Evolutionary conservation across 35 echinoderm and acorn worm genomes (phyloP), one percentile per base, ranked within the genome.

Genomic region (Apostichopus japonicus): DNA sequence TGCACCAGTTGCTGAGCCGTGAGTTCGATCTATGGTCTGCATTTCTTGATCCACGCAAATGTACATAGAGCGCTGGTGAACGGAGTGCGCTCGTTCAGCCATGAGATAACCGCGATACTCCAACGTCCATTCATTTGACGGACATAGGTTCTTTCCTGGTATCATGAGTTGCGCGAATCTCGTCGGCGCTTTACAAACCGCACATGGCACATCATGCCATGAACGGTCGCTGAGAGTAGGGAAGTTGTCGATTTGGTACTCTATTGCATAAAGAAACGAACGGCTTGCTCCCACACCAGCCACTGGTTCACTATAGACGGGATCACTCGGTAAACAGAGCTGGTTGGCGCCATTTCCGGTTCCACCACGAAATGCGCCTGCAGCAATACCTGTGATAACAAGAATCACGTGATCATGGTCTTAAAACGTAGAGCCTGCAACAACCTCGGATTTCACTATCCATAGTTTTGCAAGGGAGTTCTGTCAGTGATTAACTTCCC

Each of bases 21-120:
- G 6, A 53, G 4, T 79, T 6, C 67, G 33, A 6, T 44, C 7
- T 4, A 79, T 11, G 10, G 67, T 16, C 21, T n/a, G 17, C 16
- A 63, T 24, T 3, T 55, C n/a, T 24, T 22, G 6, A 70, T 88
- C 84, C 16, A 93, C 23, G 24, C 92, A 93, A 52, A 93, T 75
- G 54, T 55, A 93, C 57, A 54, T 27, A n/a, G 92, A 88, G 15
- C 22, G 23, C 21, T 56, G 75, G 72, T 83, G 91, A 11, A 14
- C 44, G 6, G 14, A 11, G 17, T 78, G 54, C 3, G 55, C 23
- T 24, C 84, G 17, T 44, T 93, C 83, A 6, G 92, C 86, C 72
- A 78, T 78, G 62, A 93, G 53, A 72, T 93, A 93, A n/a, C 92
- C 92, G 4, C 15, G 11, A 53, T 93, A 93, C 52, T 93, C 83